Percentiles rank a stretch among this genome's conserved stretches.
Evolutionary conservation across 2,888 invertebrate species (phyloP).

Genomic region (Drosophila seclusa): DNA sequence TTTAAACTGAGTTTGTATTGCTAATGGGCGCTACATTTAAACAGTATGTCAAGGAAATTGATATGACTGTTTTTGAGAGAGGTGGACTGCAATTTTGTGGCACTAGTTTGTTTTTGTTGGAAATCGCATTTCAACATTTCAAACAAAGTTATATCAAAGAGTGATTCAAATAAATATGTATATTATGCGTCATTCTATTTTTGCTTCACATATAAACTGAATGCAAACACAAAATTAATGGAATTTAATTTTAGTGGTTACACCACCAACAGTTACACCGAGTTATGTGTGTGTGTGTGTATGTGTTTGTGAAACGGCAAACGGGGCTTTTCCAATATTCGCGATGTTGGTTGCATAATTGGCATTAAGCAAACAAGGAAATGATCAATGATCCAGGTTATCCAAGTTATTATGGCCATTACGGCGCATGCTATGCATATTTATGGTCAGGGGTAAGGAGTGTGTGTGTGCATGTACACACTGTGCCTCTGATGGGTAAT

Average conservation of each 20-base stretch:
- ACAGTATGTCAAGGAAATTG: neutral
- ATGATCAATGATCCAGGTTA: conserved; percentile 52
- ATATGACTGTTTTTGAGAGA: neutral
- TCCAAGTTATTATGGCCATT: conserved; percentile 61
- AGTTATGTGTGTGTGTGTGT: neutral
- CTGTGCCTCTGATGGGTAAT: conserved; percentile 53
- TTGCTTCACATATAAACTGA: neutral
- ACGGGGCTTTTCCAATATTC: conserved; percentile 12
- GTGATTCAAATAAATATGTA: neutral
- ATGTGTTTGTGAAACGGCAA: neutral
- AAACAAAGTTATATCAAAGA: neutral
- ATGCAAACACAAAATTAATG: neutral
- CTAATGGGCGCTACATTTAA: neutral
- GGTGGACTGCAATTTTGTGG: neutral
- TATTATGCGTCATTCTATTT: neutral
- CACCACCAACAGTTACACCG: neutral
- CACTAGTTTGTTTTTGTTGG: neutral
- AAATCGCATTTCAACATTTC: neutral
- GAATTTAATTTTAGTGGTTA: neutral
- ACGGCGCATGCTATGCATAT: conserved; percentile 51
- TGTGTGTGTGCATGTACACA: neutral
- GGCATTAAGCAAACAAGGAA: conserved; percentile 32
- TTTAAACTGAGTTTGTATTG: neutral
- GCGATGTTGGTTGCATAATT: conserved; percentile 33
- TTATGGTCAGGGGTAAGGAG: conserved; percentile 35